Percentiles rank a stretch among this genome's conserved stretches.
phyloP scores from a whole-genome alignment of 2,113 vertebrate species.

The Notothenia coriiceps region DNA sequence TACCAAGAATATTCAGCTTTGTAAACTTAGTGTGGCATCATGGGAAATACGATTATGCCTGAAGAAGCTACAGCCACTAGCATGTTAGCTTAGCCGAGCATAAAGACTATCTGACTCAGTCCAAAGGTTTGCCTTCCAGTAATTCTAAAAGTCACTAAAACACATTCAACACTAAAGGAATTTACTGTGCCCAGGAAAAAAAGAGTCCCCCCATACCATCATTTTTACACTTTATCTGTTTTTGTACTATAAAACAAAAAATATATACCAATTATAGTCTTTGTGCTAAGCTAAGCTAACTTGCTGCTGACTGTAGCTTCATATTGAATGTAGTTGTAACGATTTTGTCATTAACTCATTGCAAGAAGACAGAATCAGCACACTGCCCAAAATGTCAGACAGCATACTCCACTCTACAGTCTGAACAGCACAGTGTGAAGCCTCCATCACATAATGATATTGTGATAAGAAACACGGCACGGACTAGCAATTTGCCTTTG shows the following conservation, averaged over 20 bases:
- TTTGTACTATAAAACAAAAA: background rate
- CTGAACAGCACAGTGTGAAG: background rate
- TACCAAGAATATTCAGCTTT: background rate
- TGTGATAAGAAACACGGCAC: background rate
- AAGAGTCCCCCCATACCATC: background rate
- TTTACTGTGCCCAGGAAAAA: background rate
- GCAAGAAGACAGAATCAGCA: background rate
- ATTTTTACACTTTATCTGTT: background rate
- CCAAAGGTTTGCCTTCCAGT: no score
- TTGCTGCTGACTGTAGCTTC: background rate
- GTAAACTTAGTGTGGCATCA: background rate
- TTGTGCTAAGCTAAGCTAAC: slow-evolving; percentile 13
- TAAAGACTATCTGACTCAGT: background rate
- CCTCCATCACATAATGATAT: background rate
- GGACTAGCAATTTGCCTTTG: background rate
- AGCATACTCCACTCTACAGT: background rate
- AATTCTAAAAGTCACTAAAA: no score
- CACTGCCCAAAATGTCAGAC: background rate
- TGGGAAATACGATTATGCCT: background rate
- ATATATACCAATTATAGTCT: background rate
- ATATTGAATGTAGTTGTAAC: background rate
- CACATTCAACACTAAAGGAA: background rate
- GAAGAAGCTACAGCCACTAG: background rate
- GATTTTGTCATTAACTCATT: background rate
- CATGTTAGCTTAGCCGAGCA: slow-evolving; percentile 19